A percentile compares a stretch with the other conserved stretches of the same genome.
Conservation (phyloP, 2,888 invertebrate genomes). For the Amphipyra tragopoginis region DNA sequence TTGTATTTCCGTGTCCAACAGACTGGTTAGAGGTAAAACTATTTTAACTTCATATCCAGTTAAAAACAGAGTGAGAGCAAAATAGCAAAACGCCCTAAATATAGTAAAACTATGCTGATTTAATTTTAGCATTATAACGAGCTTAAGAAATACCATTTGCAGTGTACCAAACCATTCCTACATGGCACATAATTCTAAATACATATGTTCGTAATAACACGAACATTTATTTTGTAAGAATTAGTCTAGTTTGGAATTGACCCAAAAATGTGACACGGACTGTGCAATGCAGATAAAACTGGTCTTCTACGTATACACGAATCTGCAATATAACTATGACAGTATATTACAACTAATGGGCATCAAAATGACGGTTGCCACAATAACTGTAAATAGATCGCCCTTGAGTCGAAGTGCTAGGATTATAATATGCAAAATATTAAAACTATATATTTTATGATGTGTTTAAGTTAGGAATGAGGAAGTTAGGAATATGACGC, state of each 20-base stretch:
- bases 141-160: conserved; percentile 12
- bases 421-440: conserved; percentile 22
- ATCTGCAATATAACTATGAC: conserved; percentile 2
- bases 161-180: conserved; percentile 17
- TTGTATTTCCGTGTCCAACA: too few species aligned
- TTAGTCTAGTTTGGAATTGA: conserved; percentile 40
- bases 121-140: conserved; percentile 10
- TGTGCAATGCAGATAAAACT: conserved; percentile 12
- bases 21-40: too few species aligned
- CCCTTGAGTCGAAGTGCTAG: conserved; percentile 22
- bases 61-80: too few species aligned
- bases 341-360: conserved; percentile 18
- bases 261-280: conserved; percentile 41
- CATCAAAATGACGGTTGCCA: conserved; percentile 18
- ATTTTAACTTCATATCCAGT: too few species aligned
- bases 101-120: not conserved
- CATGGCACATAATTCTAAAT: conserved; percentile 14
- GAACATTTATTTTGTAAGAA: conserved; percentile 25
- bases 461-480: conserved; percentile 4
- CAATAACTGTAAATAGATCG: conserved; percentile 40
- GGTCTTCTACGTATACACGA: not conserved
- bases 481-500: not conserved
- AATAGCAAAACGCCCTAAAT: too few species aligned
- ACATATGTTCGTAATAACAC: conserved; percentile 20
- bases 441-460: conserved; percentile 9